Base-by-base conservation (phyloP, 2,888 invertebrate species). In the Formica aserva region DNA sequence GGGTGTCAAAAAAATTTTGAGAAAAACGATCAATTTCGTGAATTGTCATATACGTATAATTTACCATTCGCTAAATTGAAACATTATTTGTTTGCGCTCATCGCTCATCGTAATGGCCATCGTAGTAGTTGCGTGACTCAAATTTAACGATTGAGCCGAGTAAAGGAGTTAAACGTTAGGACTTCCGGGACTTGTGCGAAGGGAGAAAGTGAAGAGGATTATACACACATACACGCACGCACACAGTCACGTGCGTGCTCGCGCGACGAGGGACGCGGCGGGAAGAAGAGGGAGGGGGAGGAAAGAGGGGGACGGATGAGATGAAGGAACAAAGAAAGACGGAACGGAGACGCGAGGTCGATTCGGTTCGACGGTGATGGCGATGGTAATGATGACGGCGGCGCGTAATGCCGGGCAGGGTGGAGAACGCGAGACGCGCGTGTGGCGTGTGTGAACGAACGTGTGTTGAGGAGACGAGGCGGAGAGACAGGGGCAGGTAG, bases 141-240 rank as follows among this genome's bases (percentile, higher is more conserved):
- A 35, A 45, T 74, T 78, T 15, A 35, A 32, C 32, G 22, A 55
- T 55, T 29, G 41, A 29, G 29, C 1, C n/a, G 41, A 18, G 22
- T 8, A 71, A 45, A 60, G 78, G 32, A 32, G 60, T 77, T 77
- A 41, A 52, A 22, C 32, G 78, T 63, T 48, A 32, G 52, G 26
- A 84, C 74, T 90, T 90, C 88, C 89, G 90, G 84, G 66, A 83
- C 63, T 74, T 63, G 22, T 55, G 71, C 82, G 77, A 90, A 75
- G 83, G 83, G 90, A 84, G 90, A 90, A 90, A 91, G 90, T 90
- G 88, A 90, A 82, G 88, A 83, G 29, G 77, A 77, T 41, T 57
- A 65, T 18, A 35, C 48, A 13, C 41, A 41, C 9, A 9, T 9
- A 9, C 2, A 9, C 38, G 8, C 72, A 5, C 5, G 5, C 18